Base-by-base conservation (phyloP, 2,797 vertebrate genomes). In the Pangasius larnaudii region DNA sequence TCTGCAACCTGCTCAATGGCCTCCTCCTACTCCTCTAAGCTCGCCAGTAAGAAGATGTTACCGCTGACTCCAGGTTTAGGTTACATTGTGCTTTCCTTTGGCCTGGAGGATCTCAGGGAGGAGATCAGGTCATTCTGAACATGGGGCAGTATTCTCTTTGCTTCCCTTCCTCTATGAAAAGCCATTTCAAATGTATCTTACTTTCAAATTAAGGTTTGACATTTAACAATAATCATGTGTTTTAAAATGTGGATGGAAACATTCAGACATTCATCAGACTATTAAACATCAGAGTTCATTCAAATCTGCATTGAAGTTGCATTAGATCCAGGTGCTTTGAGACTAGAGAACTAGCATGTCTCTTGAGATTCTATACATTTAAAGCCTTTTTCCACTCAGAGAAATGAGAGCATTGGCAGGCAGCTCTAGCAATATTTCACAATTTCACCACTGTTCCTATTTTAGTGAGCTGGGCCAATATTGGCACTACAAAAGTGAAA, bases 1-100 rank as follows among this genome's bases (percentile, higher is more conserved):
- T 84, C 85, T 61, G 75, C 61, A 65, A 90, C 86, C 86, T 79
- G 77, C 72, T 85, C 59, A 80, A 88, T 85, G 81, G 75, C 33
- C 22, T 89, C 80, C 59, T 82, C 58, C 65, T 74, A 49, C 81
- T 85, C 39, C 72, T 89, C 13, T 0, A 16, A 82, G 69, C 58
- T 82, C 78, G 82, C 36, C 78, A 86, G 42, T 56, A 87, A 71
- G 63, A 69, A 36, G 53, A 85, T 81, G 77, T 63, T 78, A 63
- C 58, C 39, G 3, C 56, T 63, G 72, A 86, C 56, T 77, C 53
- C 67, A 74, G 67, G 67, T 85, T 86, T 78, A 63, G 71, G 77
- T 77, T 77, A 61, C 59, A 84, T 67, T 79, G 71, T 8, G 22
- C 19, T 69, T 67, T 67, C 75, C 71, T 77, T 69, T 82, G 33